These are phyloP conservation scores for Brotula barbata DNA, from an alignment of 2,797 vertebrate species.

Conservation along the genomic window DNA sequence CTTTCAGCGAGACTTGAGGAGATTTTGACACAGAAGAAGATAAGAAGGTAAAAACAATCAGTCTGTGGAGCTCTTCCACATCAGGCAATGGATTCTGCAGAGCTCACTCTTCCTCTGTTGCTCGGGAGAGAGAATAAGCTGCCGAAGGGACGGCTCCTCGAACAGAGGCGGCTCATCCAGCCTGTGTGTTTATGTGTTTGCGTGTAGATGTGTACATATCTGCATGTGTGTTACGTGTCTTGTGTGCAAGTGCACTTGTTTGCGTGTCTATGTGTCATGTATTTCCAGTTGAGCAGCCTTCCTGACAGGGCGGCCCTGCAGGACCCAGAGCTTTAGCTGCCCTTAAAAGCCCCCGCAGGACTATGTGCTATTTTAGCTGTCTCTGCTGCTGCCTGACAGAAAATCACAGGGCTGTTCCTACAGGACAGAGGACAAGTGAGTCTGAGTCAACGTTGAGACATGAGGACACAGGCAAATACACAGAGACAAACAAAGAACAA, in stretches of 20 bases:
- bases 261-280: conserved; percentile 41
- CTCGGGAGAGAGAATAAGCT: conserved; percentile 39
- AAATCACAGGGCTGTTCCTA: conserved; percentile 24
- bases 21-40: neutral
- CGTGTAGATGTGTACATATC: conserved; percentile 11
- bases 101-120: conserved; percentile 25
- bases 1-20: neutral
- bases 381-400: conserved; percentile 38
- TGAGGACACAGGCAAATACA: conserved; percentile 25
- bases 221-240: conserved; percentile 1
- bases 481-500: conserved; percentile 29
- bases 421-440: conserved; percentile 18
- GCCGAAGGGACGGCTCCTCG: conserved; percentile 25
- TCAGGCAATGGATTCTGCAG: conserved; percentile 34
- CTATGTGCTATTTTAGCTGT: conserved; percentile 23
- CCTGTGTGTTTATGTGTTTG: conserved; percentile 15
- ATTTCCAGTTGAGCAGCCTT: conserved; percentile 67
- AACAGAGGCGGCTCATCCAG: conserved; percentile 44
- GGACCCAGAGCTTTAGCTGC: conserved; percentile 55
- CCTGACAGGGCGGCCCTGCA: conserved; percentile 64
- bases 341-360: conserved; percentile 57
- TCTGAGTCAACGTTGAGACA: conserved; percentile 27
- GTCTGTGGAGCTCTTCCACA: conserved; percentile 23
- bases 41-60: neutral
- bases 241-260: neutral